phyloP scores from a whole-genome alignment of 2,113 vertebrate species.

The Poeciliopsis prolifica region DNA sequence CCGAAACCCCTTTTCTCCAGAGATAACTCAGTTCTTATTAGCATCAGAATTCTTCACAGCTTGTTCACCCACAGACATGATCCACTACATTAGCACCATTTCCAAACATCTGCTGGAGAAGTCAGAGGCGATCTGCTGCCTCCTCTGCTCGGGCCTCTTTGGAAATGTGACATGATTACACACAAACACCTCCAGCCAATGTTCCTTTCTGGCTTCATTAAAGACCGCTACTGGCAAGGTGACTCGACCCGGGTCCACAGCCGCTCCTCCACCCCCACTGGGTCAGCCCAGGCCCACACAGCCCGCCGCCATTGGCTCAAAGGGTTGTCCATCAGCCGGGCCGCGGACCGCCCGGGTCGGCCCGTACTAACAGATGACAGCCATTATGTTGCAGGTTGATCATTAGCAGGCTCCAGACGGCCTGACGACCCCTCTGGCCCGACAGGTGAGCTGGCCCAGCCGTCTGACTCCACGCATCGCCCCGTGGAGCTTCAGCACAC shows the following conservation, averaged over 20 bases:
- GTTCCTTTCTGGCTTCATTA: slow-evolving; percentile 71
- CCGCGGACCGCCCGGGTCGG: slow-evolving; percentile 33
- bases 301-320: slow-evolving; percentile 53
- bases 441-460: slow-evolving; percentile 67
- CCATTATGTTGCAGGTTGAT: slow-evolving; percentile 64
- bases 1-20: slow-evolving; percentile 2
- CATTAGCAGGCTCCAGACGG: slow-evolving; percentile 71
- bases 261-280: slow-evolving; percentile 29
- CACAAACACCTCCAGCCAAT: slow-evolving; percentile 69
- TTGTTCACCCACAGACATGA: slow-evolving; percentile 42
- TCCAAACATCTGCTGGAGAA: slow-evolving; percentile 76
- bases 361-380: slow-evolving; percentile 43
- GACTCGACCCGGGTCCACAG: slow-evolving; percentile 48
- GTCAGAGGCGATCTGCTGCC: slow-evolving; percentile 65
- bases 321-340: slow-evolving; percentile 47
- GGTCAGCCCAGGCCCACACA: not conserved
- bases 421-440: slow-evolving; percentile 53
- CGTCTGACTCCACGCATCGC: slow-evolving; percentile 69
- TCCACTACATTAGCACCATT: slow-evolving; percentile 69
- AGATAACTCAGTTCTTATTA: slow-evolving; percentile 21
- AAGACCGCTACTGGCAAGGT: slow-evolving; percentile 76
- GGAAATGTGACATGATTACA: slow-evolving; percentile 61
- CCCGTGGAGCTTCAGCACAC: slow-evolving; percentile 57
- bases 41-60: slow-evolving; percentile 25
- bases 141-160: slow-evolving; percentile 34